phyloP scores from a whole-genome alignment of 2,888 invertebrate species.

The Papilio protenor region DNA sequence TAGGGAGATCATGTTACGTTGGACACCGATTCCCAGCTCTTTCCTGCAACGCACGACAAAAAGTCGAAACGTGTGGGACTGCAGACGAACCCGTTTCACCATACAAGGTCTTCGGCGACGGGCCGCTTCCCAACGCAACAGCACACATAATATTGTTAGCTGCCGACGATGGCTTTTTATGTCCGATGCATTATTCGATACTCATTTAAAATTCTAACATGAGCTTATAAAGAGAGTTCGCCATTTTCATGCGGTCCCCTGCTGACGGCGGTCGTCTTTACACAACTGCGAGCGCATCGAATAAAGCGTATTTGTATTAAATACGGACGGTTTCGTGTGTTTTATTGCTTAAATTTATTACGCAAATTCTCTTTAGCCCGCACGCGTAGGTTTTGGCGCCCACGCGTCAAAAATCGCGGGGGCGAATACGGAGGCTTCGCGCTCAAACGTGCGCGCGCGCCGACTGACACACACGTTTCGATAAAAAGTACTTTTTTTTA shows the following conservation, averaged over 20 bases:
- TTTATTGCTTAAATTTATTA: slow-evolving; percentile 75
- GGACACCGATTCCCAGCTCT: slow-evolving; percentile 71
- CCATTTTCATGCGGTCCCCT: slow-evolving; percentile 79
- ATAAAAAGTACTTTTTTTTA: slow-evolving; percentile 50
- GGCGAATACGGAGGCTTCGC: slow-evolving; percentile 77
- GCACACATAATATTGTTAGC: slow-evolving; percentile 83
- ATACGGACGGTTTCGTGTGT: slow-evolving; percentile 52
- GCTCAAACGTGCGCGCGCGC: slow-evolving; percentile 79
- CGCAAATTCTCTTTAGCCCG: slow-evolving; percentile 79
- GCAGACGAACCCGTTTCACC: slow-evolving; percentile 82
- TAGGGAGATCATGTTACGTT: slow-evolving; percentile 59
- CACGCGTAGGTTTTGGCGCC: slow-evolving; percentile 66
- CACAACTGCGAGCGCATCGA: slow-evolving; percentile 38
- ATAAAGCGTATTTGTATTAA: slow-evolving; percentile 32
- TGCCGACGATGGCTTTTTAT: slow-evolving; percentile 83
- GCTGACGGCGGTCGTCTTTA: slow-evolving; percentile 73
- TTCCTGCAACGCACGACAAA: slow-evolving; percentile 77
- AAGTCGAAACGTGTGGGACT: slow-evolving; percentile 83
- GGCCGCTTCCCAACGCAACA: slow-evolving; percentile 81
- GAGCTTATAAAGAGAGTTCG: slow-evolving; percentile 80
- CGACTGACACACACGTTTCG: slow-evolving; percentile 75
- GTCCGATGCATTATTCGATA: slow-evolving; percentile 84
- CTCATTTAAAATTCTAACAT: slow-evolving; percentile 85
- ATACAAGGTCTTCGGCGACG: slow-evolving; percentile 79
- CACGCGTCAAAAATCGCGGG: slow-evolving; percentile 80